Base-by-base conservation (phyloP, 2,113 vertebrate species). In the Steatornis caripensis region DNA sequence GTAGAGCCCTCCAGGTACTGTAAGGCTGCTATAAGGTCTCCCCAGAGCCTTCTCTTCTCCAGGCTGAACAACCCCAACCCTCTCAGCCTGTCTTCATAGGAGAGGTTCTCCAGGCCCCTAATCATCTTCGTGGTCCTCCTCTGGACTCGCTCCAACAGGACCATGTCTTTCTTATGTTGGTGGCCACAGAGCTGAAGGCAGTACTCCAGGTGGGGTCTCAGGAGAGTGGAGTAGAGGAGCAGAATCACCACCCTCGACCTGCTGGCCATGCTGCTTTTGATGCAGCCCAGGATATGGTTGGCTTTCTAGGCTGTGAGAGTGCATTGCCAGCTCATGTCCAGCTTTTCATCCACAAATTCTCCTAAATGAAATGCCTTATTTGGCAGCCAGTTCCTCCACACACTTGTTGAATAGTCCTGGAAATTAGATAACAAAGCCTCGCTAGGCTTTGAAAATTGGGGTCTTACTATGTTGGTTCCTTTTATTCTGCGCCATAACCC, bases 201-300 rank as follows among this genome's bases (percentile, higher is more conserved):
- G 48, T 6, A 41, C 30, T 49, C 7, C 58, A 26, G 14, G 21
- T 45, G 27, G 21, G 8, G 5, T 74, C 26, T 37, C 51, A 89
- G 1, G 0, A 51, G 49, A 65, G 21, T 0, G 0, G 34, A 53
- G 27, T 2, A 49, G 6, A 57, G 26, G 11, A 54, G 21, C 1
- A 89, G 43, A 66, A 58, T 58, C 7, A 19, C 12, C 17, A 51
- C 36, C 22, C 51, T 32, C 0, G 1, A 58, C 32, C 32, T 74
- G 36, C 32, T 74, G 51, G 32, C 8, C 36, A 37, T 0, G 0
- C 4, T 58, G 5, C 24, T 77, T 53, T 61, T 46, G 29, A 77
- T 24, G 17, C 16, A 54, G 16, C 7, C 24, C 39, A n/a, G n/a
- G 8, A 46, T 26, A 34, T 0, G 0, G 14, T 37, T 58, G 43